Evolutionary conservation across 1,140 invertebrate species (phyloP).

Genomic region (Drosophila melanogaster): Release_6_plus_ISO1_MT NT_037436.4:7421001-7421500

Average conservation of each 20-base stretch:
- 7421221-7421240: too few species aligned
- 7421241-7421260: not conserved
- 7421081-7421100: slow-evolving; percentile 63
- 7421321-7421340: slow-evolving; percentile 27
- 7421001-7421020: slow-evolving; percentile 50
- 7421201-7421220: not conserved
- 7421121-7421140: slow-evolving; percentile 4
- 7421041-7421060: slow-evolving; percentile 44
- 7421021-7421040: slow-evolving; percentile 6
- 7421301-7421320: slow-evolving; percentile 17
- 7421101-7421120: slow-evolving; percentile 40
- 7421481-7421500: slow-evolving; percentile 45
- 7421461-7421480: slow-evolving; percentile 25
- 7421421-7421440: slow-evolving; percentile 78
- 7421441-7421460: slow-evolving; percentile 45
- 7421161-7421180: not conserved
- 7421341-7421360: slow-evolving; percentile 74
- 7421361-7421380: slow-evolving; percentile 53
- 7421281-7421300: slow-evolving; percentile 1
- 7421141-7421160: not conserved
- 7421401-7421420: slow-evolving; percentile 68
- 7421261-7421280: not conserved
- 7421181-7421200: too few species aligned
- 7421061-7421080: slow-evolving; percentile 52
- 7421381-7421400: slow-evolving; percentile 27